A percentile compares a stretch with the other conserved stretches of the same genome.
These are phyloP conservation scores for Rambutsinella grinnellia DNA, from an alignment of 2,888 invertebrate species.

Conservation along the genomic window DNA sequence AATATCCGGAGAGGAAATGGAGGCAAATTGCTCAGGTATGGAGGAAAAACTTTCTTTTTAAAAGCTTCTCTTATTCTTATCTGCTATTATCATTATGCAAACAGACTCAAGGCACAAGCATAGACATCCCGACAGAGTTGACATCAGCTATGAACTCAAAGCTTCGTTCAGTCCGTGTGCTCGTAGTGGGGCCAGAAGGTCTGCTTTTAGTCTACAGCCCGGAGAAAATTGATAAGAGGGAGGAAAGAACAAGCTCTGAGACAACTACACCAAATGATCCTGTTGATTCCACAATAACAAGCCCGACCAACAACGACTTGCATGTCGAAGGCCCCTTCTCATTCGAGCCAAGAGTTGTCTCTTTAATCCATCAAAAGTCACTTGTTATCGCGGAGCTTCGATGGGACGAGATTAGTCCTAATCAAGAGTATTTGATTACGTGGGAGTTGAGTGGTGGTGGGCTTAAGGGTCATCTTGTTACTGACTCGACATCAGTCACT, in stretches of 20 bases:
- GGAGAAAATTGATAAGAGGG: conserved; percentile 6
- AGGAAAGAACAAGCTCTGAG: background rate
- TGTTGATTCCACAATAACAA: conserved; percentile 11
- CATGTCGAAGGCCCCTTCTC: conserved; percentile 72
- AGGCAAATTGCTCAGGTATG: conserved; percentile 68
- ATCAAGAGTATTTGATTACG: conserved; percentile 78
- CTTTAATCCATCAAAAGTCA: conserved; percentile 80
- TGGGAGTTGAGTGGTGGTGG: conserved; percentile 89
- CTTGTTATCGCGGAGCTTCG: conserved; percentile 78
- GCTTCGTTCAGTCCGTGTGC: conserved; percentile 72
- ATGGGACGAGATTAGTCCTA: conserved; percentile 72
- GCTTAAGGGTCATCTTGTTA: conserved; percentile 84
- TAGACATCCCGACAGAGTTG: conserved; percentile 53
- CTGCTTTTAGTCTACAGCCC: conserved; percentile 78
- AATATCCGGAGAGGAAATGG: conserved; percentile 69
- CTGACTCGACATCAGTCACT: conserved; percentile 83
- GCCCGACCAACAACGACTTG: background rate
- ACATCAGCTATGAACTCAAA: conserved; percentile 39
- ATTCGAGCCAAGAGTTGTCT: conserved; percentile 79
- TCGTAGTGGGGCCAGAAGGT: conserved; percentile 80
- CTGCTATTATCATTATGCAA: background rate
- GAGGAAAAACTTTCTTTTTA: too few relatives aligned
- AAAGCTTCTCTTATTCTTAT: too few relatives aligned
- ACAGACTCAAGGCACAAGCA: conserved; percentile 60
- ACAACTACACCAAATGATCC: background rate